Percentiles rank a stretch among this genome's conserved stretches.
Conservation (phyloP, 2,797 vertebrate species). For the Amblyopsis hoosieri region DNA sequence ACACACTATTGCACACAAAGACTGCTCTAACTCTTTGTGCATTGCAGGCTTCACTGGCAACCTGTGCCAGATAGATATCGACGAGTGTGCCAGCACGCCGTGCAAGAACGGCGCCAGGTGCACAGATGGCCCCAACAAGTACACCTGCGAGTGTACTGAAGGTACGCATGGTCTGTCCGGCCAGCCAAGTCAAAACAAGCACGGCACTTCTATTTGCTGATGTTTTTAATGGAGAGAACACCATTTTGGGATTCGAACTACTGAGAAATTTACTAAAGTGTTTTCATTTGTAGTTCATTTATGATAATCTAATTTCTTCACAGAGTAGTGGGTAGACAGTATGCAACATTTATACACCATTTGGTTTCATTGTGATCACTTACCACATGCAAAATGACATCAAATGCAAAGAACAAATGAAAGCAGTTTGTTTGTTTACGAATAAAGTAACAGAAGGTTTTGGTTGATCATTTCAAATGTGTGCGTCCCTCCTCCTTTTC, state of each 20-base stretch:
- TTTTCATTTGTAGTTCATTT: too few species aligned
- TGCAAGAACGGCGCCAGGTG: conserved; percentile 95
- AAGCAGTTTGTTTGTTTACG: too few species aligned
- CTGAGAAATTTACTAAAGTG: too few species aligned
- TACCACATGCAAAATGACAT: too few species aligned
- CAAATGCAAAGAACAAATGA: too few species aligned
- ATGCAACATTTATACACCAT: too few species aligned
- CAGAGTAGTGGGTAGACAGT: too few species aligned
- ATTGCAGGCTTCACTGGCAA: conserved; percentile 89
- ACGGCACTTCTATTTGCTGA: neutral
- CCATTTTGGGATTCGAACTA: too few species aligned
- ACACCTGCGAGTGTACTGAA: conserved; percentile 93
- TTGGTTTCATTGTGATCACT: too few species aligned
- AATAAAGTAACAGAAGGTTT: neutral
- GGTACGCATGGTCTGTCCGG: conserved; percentile 69
- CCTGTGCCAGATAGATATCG: conserved; percentile 90
- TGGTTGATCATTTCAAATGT: neutral
- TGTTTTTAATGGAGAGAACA: too few species aligned
- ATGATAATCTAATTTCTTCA: too few species aligned
- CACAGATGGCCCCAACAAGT: conserved; percentile 91
- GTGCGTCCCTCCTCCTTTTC: neutral
- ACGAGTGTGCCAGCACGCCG: conserved; percentile 96
- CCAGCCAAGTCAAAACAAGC: too few species aligned
- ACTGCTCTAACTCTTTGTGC: conserved; percentile 35
- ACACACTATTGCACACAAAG: conserved; percentile 21